Percentiles rank a stretch among this genome's conserved stretches.
Evolutionary conservation across 1,140 invertebrate genomes (phyloP).

Genomic region (Oreohelix idahoensis): DNA sequence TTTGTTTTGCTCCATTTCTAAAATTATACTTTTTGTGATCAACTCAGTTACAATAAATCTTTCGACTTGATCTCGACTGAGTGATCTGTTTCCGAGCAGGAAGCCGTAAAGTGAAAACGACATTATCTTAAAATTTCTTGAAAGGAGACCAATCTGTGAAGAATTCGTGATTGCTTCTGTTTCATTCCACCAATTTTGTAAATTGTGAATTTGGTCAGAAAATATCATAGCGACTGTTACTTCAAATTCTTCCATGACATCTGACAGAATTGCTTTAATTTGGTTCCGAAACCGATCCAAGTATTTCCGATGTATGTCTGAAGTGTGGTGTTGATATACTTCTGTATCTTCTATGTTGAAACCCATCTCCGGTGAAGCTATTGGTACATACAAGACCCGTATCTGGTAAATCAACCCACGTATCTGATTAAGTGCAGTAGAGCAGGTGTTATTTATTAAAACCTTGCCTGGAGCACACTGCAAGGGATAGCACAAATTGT

Average conservation of each 20-base stretch:
- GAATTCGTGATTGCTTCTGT: neutral
- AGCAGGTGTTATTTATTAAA: neutral
- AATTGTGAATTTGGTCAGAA: neutral
- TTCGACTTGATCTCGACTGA: slow-evolving; percentile 11
- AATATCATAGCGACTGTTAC: neutral
- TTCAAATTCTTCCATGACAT: neutral
- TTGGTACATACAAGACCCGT: neutral
- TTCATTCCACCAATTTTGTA: neutral
- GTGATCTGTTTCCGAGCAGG: neutral
- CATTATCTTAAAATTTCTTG: neutral
- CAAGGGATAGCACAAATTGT: neutral
- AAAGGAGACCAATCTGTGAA: neutral
- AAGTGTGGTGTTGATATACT: neutral
- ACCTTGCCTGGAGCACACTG: slow-evolving; percentile 7
- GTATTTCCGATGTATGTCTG: neutral
- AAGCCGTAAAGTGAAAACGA: neutral
- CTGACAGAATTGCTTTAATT: neutral
- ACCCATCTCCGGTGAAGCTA: neutral
- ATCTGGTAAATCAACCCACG: slow-evolving; percentile 1
- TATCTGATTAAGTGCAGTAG: neutral
- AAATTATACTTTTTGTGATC: neutral
- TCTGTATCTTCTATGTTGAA: neutral
- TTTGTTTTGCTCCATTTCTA: neutral
- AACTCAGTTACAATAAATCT: neutral
- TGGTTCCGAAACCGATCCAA: neutral